Conservation (phyloP, 2,113 vertebrate species). For the Proterorhinus semilunaris region DNA sequence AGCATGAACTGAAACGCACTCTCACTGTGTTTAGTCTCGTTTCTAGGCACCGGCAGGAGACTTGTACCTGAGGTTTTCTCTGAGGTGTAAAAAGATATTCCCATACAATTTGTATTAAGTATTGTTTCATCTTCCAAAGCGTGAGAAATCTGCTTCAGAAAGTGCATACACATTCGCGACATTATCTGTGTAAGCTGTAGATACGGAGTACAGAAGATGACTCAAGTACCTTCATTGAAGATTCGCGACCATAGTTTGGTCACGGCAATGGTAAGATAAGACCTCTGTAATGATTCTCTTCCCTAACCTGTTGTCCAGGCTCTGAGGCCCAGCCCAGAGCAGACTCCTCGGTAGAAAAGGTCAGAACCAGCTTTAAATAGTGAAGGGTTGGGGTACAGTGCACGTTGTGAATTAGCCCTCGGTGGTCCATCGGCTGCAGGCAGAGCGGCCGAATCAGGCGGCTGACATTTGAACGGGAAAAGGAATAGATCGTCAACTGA, state of each 20-base stretch:
- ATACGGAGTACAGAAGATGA: no score
- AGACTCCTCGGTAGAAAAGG: slow-evolving; percentile 21
- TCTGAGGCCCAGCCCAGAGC: not conserved
- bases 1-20: no score
- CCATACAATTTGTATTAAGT: no score
- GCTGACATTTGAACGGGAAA: slow-evolving; percentile 9
- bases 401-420: slow-evolving; percentile 12
- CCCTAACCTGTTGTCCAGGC: slow-evolving; percentile 18
- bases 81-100: no score
- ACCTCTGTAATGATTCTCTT: slow-evolving; percentile 1
- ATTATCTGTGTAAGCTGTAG: no score
- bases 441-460: slow-evolving; percentile 5
- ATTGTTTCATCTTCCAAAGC: no score
- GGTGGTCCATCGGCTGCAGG: not conserved
- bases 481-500: not conserved
- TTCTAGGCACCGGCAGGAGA: no score
- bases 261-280: not conserved
- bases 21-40: no score
- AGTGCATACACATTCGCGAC: no score
- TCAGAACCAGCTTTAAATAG: slow-evolving; percentile 28
- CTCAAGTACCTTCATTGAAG: no score
- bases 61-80: no score
- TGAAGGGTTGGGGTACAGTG: not conserved
- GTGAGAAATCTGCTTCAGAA: no score
- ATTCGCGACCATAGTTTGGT: not conserved